Percentiles rank a stretch among this genome's conserved stretches.
phyloP scores from a whole-genome alignment of 2,888 invertebrate species.

The Eupithecia abbreviata region DNA sequence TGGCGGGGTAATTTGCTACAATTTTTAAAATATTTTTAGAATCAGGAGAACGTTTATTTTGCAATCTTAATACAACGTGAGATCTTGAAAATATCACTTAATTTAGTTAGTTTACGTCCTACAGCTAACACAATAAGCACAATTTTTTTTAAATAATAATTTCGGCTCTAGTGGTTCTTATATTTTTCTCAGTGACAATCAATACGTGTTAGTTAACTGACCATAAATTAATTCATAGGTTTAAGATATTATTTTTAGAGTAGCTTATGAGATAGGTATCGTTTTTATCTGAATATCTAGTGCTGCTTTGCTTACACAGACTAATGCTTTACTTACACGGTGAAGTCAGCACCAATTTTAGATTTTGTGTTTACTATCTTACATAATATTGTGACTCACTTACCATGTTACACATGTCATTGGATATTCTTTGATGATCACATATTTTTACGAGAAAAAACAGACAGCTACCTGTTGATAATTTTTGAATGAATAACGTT shows the following conservation, averaged over 20 bases:
- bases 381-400: neutral
- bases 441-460: neutral
- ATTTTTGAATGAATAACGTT: neutral
- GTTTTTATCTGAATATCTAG: neutral
- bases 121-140: no score
- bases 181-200: neutral
- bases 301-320: neutral
- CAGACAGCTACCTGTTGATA: neutral
- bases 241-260: no score
- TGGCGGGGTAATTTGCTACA: neutral
- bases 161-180: no score
- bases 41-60: neutral
- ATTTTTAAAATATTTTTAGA: neutral
- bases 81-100: no score
- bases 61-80: no score
- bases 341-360: slow-evolving; percentile 56
- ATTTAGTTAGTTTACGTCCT: no score
- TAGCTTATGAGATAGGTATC: no score
- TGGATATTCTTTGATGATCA: neutral
- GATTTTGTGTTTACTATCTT: neutral
- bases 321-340: slow-evolving; percentile 25
- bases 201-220: neutral
- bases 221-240: neutral
- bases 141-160: no score
- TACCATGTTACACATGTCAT: neutral